A percentile compares a stretch with the other conserved stretches of the same genome.
Conservation (phyloP, 2,113 vertebrate genomes). For the Megaceryle torquata region DNA sequence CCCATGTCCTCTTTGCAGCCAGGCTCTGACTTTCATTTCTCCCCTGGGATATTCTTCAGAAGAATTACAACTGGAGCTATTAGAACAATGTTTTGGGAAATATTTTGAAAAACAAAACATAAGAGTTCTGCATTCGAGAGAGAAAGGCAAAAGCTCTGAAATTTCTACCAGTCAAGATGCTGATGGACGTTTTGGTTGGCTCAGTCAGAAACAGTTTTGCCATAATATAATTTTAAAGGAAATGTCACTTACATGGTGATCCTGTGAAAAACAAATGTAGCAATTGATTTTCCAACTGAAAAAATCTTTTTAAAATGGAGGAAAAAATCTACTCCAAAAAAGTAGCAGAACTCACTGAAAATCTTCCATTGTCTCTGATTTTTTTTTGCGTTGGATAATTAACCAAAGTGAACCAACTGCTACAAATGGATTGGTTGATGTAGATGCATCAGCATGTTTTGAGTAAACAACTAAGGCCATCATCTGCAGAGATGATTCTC, state of each 20-base stretch:
- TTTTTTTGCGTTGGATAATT: not conserved
- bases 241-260: not conserved
- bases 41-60: not conserved
- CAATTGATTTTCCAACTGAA: not conserved
- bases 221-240: not conserved
- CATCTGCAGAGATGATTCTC: not conserved
- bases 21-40: not conserved
- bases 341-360: not conserved
- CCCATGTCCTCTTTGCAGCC: slow-evolving; percentile 16
- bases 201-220: not conserved
- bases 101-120: not conserved
- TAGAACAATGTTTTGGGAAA: not conserved
- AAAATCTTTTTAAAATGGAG: not conserved
- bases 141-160: not conserved
- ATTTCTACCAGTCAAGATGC: not conserved
- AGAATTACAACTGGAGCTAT: not conserved
- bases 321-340: not conserved
- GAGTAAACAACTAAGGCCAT: not conserved
- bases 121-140: not conserved
- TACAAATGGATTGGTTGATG: not conserved
- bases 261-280: not conserved
- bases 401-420: not conserved
- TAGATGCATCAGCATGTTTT: not conserved
- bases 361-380: not conserved
- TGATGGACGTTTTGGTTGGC: not conserved